phyloP scores from a whole-genome alignment of 2,797 vertebrate species.

The Enteromius viviparus region DNA sequence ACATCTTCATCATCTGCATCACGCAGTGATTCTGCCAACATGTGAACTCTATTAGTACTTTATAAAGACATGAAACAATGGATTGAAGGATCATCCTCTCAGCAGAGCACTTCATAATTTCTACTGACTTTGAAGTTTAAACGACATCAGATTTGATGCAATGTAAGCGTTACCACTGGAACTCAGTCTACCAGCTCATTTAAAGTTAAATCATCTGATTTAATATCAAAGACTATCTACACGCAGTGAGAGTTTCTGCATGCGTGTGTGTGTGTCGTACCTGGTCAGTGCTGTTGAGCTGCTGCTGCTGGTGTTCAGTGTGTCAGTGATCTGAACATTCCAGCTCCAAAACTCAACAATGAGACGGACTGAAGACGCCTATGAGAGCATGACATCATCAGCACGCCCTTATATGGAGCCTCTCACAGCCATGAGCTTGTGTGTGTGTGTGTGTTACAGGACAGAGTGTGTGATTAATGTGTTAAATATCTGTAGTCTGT shows the following conservation, averaged over 20 bases:
- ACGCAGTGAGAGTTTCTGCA: neutral
- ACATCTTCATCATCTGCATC: neutral
- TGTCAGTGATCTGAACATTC: slow-evolving; percentile 84
- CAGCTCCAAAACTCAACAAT: slow-evolving; percentile 91
- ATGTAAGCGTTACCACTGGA: neutral
- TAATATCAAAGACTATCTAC: neutral
- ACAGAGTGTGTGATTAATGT: slow-evolving; percentile 20
- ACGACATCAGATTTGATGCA: neutral
- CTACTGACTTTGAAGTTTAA: neutral
- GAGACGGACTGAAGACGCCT: slow-evolving; percentile 86
- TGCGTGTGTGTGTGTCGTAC: slow-evolving; percentile 41
- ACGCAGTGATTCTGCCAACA: neutral
- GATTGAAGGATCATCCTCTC: neutral
- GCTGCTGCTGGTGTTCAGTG: slow-evolving; percentile 48
- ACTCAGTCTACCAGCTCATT: neutral
- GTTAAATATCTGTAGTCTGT: slow-evolving; percentile 29
- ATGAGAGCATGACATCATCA: slow-evolving; percentile 93
- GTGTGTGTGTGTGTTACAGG: slow-evolving; percentile 16
- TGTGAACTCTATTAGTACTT: neutral
- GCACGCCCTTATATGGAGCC: slow-evolving; percentile 91
- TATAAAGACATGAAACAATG: neutral
- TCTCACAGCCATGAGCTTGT: slow-evolving; percentile 70
- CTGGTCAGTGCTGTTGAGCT: slow-evolving; percentile 45
- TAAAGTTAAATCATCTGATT: neutral
- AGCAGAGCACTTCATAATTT: neutral